Percentiles rank a stretch among this genome's conserved stretches.
phyloP scores from a whole-genome alignment of 2,888 invertebrate genomes.

The Philopedon plagiatum region DNA sequence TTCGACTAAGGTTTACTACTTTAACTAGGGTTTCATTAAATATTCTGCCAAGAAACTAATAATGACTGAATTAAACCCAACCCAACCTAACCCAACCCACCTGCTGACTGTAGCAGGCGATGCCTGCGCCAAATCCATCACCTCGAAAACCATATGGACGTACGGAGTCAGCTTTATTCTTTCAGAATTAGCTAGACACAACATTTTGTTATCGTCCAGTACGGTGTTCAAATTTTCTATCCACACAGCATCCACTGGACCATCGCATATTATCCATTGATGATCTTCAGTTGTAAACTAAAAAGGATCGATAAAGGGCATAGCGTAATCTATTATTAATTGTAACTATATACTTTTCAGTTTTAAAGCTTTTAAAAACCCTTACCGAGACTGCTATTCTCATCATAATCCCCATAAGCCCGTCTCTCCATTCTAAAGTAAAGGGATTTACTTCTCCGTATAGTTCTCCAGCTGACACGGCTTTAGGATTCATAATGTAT shows the following conservation, averaged over 20 bases:
- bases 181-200: slow-evolving; percentile 92
- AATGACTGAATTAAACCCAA: no score
- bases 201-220: slow-evolving; percentile 93
- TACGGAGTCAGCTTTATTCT: slow-evolving; percentile 90
- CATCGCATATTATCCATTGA: slow-evolving; percentile 94
- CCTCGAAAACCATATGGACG: slow-evolving; percentile 92
- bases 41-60: no score
- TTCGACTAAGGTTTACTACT: no score
- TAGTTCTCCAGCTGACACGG: slow-evolving; percentile 88
- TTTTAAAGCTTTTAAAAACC: no score
- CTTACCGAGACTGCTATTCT: slow-evolving; percentile 74
- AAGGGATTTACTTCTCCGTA: slow-evolving; percentile 89
- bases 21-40: no score
- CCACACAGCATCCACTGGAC: slow-evolving; percentile 94
- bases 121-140: slow-evolving; percentile 88
- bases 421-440: slow-evolving; percentile 93
- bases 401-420: slow-evolving; percentile 82
- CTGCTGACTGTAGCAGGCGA: slow-evolving; percentile 91
- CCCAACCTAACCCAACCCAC: no score
- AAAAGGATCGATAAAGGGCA: background rate
- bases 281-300: slow-evolving; percentile 75
- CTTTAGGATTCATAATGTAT: slow-evolving; percentile 90
- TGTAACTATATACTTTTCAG: background rate
- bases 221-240: slow-evolving; percentile 96
- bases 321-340: no score